Evolutionary conservation across 2,888 invertebrate species (phyloP).

Genomic region (Micropterix aruncella): DNA sequence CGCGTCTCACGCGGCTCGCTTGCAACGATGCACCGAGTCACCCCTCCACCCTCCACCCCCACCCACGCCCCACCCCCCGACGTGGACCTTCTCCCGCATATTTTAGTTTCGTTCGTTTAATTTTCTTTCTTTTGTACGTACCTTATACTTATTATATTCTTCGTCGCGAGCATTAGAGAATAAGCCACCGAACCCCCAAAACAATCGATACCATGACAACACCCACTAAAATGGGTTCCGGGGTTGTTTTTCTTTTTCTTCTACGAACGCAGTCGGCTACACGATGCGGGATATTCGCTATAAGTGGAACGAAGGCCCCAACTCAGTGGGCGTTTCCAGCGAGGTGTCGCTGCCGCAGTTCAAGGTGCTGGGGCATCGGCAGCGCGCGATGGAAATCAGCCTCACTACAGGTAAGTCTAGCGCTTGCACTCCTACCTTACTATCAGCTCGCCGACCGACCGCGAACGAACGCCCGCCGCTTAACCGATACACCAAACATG

Average conservation of each 20-base stretch:
- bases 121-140: conserved; percentile 10
- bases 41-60: conserved; percentile 18
- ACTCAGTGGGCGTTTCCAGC: conserved; percentile 74
- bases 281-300: conserved; percentile 83
- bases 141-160: conserved; percentile 4
- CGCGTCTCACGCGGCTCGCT: conserved; percentile 1
- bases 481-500: not conserved
- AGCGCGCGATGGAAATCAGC: conserved; percentile 76
- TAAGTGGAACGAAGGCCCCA: conserved; percentile 77
- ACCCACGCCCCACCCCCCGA: conserved; percentile 32
- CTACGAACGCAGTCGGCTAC: conserved; percentile 58
- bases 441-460: too few species aligned
- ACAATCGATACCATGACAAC: conserved; percentile 11
- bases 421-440: conserved; percentile 10
- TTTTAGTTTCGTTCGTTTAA: conserved; percentile 4
- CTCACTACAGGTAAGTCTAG: conserved; percentile 69
- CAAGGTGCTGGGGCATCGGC: conserved; percentile 78
- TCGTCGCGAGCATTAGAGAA: conserved; percentile 14
- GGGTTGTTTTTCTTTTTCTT: conserved; percentile 7
- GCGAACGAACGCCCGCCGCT: too few species aligned
- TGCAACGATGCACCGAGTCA: conserved; percentile 2
- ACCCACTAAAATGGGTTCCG: conserved; percentile 14
- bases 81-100: conserved; percentile 5
- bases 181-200: conserved; percentile 9
- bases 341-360: conserved; percentile 83